Evolutionary conservation across 2,113 vertebrate species (phyloP), one percentile per base, ranked within the genome.

Genomic region (Thunnus thynnus): DNA sequence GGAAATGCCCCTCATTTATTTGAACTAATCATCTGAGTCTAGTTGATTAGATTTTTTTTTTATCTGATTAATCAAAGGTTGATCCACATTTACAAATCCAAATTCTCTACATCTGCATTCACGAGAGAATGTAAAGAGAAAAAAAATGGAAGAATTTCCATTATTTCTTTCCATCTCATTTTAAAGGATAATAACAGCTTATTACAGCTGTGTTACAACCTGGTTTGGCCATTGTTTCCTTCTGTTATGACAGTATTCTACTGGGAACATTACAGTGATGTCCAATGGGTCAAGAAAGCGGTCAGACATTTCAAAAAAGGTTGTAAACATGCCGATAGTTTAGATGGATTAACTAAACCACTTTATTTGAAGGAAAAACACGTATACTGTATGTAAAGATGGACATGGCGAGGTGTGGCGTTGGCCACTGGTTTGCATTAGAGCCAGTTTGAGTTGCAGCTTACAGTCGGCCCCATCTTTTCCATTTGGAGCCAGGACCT

Each of bases 1-100:
- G 8, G 20, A 75, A 72, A 61, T 41, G 11, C 9, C n/a, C 20
- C 16, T 11, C 9, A 71, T 77, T 60, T 74, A 13, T 61, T n/a
- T 50, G 6, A 63, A 82, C 5, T 62, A 30, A 10, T 6, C 22
- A 47, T 10, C 41, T 16, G 41, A 27, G 25, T 72, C 52, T 27
- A 32, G 8, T 63, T 12, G n/a, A 12, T 10, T 60, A 18, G 1
- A 68, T 22, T 13, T 56, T 12, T 44, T 14, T 57, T 13, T 48
- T n/a, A 64, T 64, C 20, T 54, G 27, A 69, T 68, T 36, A 48
- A 30, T 57, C 16, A 25, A 69, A 62, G 11, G 20, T 41, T 20
- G 20, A 13, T 51, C 7, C 36, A 9, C 36, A 41, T 41, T 41
- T 41, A 8, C 2, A 41, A 41, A 41, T 41, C 36, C 32, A 36